phyloP scores from a whole-genome alignment of 1,140 invertebrate species.

The Bombus sylvicola region DNA sequence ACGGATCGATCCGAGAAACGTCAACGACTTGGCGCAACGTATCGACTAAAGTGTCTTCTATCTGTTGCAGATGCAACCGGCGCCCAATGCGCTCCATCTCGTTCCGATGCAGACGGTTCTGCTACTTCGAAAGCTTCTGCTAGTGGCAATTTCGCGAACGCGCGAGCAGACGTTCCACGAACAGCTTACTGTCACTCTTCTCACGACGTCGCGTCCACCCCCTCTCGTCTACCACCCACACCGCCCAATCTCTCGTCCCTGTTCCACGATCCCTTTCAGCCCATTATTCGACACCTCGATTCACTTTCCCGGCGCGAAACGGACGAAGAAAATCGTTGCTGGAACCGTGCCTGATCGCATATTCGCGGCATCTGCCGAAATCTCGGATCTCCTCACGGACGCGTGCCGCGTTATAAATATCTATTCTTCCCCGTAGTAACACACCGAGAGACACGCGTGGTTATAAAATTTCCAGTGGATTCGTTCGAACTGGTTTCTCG shows the following conservation, averaged over 20 bases:
- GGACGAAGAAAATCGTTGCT: slow-evolving; percentile 19
- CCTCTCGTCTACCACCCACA: not conserved
- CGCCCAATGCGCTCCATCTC: slow-evolving; percentile 48
- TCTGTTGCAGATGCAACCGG: slow-evolving; percentile 66
- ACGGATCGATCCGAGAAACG: slow-evolving; percentile 59
- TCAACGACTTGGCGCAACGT: slow-evolving; percentile 66
- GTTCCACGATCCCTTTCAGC: slow-evolving; percentile 38
- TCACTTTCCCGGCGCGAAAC: slow-evolving; percentile 15
- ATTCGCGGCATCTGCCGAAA: slow-evolving; percentile 1
- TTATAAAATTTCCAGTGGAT: not conserved
- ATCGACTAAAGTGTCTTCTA: slow-evolving; percentile 69
- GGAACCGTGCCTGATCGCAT: slow-evolving; percentile 47
- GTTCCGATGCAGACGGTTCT: slow-evolving; percentile 58
- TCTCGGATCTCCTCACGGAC: not conserved
- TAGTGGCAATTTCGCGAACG: slow-evolving; percentile 67
- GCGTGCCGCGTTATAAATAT: slow-evolving; percentile 39
- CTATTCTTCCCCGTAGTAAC: not conserved
- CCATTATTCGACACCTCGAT: slow-evolving; percentile 38
- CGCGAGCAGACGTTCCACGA: slow-evolving; percentile 59
- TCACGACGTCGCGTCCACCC: not conserved
- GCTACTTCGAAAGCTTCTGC: slow-evolving; percentile 61
- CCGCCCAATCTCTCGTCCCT: not conserved
- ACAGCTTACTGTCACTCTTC: slow-evolving; percentile 60
- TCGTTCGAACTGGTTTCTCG: not conserved
- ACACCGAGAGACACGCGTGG: not conserved